Percentiles rank a stretch among this genome's conserved stretches.
Conservation (phyloP, 2,797 vertebrate species). For the Podarcis siculus region DNA sequence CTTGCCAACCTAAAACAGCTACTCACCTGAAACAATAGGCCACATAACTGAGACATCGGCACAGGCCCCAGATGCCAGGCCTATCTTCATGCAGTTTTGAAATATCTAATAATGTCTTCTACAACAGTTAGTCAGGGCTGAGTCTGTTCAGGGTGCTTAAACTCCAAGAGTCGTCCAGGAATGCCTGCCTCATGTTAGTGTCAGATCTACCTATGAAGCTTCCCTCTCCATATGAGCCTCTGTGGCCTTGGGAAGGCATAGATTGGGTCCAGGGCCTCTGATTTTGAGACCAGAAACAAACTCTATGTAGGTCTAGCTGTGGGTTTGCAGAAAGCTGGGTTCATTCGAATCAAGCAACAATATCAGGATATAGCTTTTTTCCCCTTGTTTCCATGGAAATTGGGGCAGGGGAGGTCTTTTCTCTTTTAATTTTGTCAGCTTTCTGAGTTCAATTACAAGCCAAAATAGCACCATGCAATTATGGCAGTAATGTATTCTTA, state of each 20-base stretch:
- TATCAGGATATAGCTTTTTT: constrained; percentile 28
- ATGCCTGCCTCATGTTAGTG: background rate
- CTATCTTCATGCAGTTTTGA: too few relatives aligned
- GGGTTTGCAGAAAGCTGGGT: background rate
- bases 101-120: too few relatives aligned
- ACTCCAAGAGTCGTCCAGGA: background rate
- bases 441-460: constrained; percentile 37
- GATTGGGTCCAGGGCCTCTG: background rate
- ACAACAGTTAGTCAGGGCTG: too few relatives aligned
- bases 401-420: constrained; percentile 2
- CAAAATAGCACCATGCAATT: constrained; percentile 45
- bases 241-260: background rate
- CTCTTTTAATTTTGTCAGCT: constrained; percentile 24
- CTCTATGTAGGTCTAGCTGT: background rate
- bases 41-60: background rate
- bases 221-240: too few relatives aligned
- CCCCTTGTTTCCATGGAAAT: constrained; percentile 19
- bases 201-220: background rate
- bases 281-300: background rate
- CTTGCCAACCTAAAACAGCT: background rate
- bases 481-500: constrained; percentile 45
- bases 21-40: background rate
- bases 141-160: background rate
- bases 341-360: background rate
- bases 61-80: background rate